phyloP scores from a whole-genome alignment of 92 coral and sea anemone species.

The Epizoanthus ramosus region DNA sequence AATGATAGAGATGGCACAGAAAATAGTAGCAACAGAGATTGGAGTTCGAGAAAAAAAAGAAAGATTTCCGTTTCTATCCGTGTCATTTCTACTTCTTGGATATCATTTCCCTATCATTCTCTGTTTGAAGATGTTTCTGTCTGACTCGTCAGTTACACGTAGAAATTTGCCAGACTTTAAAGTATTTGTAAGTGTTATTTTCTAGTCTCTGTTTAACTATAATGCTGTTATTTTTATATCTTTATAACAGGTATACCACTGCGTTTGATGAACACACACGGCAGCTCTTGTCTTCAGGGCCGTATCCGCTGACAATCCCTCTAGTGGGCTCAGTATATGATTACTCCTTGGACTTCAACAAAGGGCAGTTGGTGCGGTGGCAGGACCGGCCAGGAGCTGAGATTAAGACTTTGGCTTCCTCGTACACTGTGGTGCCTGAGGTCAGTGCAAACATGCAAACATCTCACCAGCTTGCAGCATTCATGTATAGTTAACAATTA shows the following conservation, averaged over 20 bases:
- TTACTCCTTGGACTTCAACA: conserved; percentile 83
- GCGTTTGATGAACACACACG: conserved; percentile 87
- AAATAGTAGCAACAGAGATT: too few species aligned
- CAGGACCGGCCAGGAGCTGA: conserved; percentile 87
- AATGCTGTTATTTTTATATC: too few species aligned
- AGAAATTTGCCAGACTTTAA: too few species aligned
- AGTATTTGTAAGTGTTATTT: too few species aligned
- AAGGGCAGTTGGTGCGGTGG: conserved; percentile 82
- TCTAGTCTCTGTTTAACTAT: too few species aligned
- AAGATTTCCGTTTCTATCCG: too few species aligned
- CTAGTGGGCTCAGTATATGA: conserved; percentile 91
- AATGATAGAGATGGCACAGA: too few species aligned
- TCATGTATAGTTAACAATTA: neutral
- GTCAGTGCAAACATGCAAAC: conserved; percentile 50
- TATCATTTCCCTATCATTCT: too few species aligned
- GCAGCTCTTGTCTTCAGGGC: conserved; percentile 82
- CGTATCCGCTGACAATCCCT: conserved; percentile 86
- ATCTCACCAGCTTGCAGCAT: neutral
- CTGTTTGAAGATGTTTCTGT: too few species aligned
- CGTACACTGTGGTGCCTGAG: conserved; percentile 92
- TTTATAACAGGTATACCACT: conserved; percentile 55
- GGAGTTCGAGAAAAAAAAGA: too few species aligned
- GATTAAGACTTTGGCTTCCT: conserved; percentile 82
- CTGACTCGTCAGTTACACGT: too few species aligned
- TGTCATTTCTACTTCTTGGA: too few species aligned